Base-by-base conservation (phyloP, 2,888 invertebrate species). In the Charanyca ferruginea region DNA sequence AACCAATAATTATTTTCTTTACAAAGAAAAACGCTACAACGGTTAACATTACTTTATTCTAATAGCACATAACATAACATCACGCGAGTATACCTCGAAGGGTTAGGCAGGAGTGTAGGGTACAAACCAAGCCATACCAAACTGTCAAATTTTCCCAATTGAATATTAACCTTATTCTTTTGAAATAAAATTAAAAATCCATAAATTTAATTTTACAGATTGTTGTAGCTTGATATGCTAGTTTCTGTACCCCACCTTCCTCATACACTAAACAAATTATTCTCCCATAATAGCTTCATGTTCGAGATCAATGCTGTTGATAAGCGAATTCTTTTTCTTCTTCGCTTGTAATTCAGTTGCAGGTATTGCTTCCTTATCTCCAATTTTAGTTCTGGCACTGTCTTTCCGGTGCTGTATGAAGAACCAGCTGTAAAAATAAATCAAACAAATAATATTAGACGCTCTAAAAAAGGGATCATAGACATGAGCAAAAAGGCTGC, bases 381-480 rank as follows among this genome's bases (percentile, higher is more conserved):
- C 6, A n/a, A 20, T 25, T 63, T 66, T 57, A 55, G 25, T 28
- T 25, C 55, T 58, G 64, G 75, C 8, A 42, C 11, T 25, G 52
- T 60, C 35, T 73, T 83, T 91, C 64, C 69, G 86, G 41, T 89
- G 77, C 65, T 91, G 88, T 16, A 86, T 67, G 69, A 80, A 92
- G 66, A 93, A 92, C 94, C 93, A 93, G 18, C 94, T 93, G 85
- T 0, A 83, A 87, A 72, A 59, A 71, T 11, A 66, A 59, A 20
- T 11, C 4, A 28, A 28, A 28, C 28, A 28, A 28, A 7, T n/a
- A 28, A 28, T 28, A 7, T 28, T 28, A n/a, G n/a, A n/a, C n/a
- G n/a, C n/a, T n/a, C n/a, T n/a, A n/a, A n/a, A n/a, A n/a, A n/a
- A n/a, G n/a, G n/a, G n/a, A n/a, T n/a, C n/a, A n/a, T n/a, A n/a